Percentiles rank a stretch among this genome's conserved stretches.
These are phyloP conservation scores for Gobius niger DNA, from an alignment of 2,113 vertebrate species.

Conservation along the genomic window DNA sequence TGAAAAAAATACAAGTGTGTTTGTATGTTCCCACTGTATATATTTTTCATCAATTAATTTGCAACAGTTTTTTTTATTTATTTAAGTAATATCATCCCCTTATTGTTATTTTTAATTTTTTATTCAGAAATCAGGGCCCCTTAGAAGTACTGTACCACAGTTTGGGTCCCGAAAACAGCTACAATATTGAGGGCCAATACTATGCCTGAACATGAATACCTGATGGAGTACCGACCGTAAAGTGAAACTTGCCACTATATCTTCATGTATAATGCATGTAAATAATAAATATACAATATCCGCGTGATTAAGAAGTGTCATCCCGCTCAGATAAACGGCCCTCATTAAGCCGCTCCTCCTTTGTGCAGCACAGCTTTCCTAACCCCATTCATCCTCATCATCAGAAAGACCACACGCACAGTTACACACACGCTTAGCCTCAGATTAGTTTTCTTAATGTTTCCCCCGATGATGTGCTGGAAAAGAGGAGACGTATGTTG, in stretches of 20 bases:
- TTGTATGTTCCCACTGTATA: no score
- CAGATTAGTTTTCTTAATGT: constrained; percentile 54
- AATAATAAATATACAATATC: constrained; percentile 7
- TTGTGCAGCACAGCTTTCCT: constrained; percentile 16
- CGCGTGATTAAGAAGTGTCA: constrained; percentile 14
- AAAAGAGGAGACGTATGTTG: constrained; percentile 20
- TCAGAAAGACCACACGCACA: constrained; percentile 25
- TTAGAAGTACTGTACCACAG: no score
- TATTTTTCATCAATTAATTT: no score
- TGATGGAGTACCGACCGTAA: no score
- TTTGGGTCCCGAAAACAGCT: no score
- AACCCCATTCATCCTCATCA: constrained; percentile 43
- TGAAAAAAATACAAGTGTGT: no score
- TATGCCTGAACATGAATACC: no score
- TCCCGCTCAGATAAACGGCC: constrained; percentile 33
- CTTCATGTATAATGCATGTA: constrained; percentile 1
- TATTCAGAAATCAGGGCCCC: no score
- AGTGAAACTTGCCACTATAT: not conserved
- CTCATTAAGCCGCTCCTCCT: constrained; percentile 44
- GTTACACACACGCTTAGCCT: constrained; percentile 44
- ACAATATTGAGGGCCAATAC: no score
- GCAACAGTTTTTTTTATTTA: no score
- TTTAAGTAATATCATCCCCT: no score
- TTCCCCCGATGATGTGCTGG: constrained; percentile 7
- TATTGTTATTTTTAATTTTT: no score